phyloP scores from a whole-genome alignment of 2,797 vertebrate species.

The Lemur catta region DNA sequence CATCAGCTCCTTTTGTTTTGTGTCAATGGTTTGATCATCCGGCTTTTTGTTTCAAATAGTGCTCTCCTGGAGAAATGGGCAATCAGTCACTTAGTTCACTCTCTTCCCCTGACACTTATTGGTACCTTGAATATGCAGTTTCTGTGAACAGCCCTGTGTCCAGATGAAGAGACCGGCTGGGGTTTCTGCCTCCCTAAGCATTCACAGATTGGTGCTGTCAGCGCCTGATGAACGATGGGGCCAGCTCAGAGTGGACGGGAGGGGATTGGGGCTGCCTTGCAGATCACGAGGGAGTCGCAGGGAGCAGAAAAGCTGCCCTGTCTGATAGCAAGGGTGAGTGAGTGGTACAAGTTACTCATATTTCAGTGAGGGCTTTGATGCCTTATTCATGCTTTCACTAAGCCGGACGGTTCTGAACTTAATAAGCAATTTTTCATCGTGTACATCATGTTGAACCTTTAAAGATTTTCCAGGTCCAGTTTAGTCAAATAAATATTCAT shows the following conservation, averaged over 20 bases:
- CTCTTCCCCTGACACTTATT: constrained; percentile 57
- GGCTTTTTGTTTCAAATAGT: constrained; percentile 65
- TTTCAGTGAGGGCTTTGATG: not conserved
- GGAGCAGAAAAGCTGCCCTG: constrained; percentile 1
- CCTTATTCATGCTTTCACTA: constrained; percentile 54
- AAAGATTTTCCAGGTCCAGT: not conserved
- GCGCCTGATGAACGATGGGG: constrained; percentile 44
- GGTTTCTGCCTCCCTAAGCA: constrained; percentile 66
- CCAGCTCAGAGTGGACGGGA: constrained; percentile 9
- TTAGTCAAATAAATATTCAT: not conserved
- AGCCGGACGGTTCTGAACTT: not conserved
- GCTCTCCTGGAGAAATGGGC: constrained; percentile 61
- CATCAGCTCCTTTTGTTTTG: constrained; percentile 35
- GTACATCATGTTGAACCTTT: not conserved
- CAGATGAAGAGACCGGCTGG: constrained; percentile 63
- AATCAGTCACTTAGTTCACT: constrained; percentile 68
- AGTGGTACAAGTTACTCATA: not conserved
- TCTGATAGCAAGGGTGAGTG: constrained; percentile 57
- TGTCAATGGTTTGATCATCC: constrained; percentile 58
- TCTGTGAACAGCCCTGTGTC: constrained; percentile 60
- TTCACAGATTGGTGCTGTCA: constrained; percentile 53
- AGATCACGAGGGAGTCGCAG: constrained; percentile 61
- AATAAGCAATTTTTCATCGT: not conserved
- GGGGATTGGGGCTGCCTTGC: constrained; percentile 32
- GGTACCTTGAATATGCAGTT: constrained; percentile 58